A percentile compares a stretch with the other conserved stretches of the same genome.
These are phyloP conservation scores for Drosophila melanosoma DNA, from an alignment of 2,888 invertebrate species.

Conservation along the genomic window DNA sequence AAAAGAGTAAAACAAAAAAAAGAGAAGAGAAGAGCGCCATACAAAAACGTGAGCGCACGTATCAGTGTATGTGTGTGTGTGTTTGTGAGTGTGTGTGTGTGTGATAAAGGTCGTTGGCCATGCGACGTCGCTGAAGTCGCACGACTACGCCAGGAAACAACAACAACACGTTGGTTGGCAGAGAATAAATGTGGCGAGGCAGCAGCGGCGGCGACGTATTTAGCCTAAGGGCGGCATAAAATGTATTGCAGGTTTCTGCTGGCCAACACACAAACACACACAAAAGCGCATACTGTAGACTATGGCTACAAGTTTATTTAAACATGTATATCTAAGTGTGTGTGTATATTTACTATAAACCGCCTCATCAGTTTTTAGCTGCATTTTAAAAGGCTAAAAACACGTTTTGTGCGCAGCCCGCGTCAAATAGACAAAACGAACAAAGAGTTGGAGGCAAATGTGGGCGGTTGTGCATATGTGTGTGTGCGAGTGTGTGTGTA, in stretches of 20 bases:
- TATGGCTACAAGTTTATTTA: slow-evolving; percentile 35
- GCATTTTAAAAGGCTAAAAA: slow-evolving; percentile 53
- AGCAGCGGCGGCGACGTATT: slow-evolving; percentile 58
- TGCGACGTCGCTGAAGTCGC: slow-evolving; percentile 74
- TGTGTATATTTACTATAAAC: slow-evolving; percentile 15
- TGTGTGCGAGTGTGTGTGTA: not conserved
- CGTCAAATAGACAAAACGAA: slow-evolving; percentile 62
- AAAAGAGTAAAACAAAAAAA: slow-evolving; percentile 24
- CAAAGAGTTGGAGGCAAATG: slow-evolving; percentile 52
- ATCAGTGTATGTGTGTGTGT: slow-evolving; percentile 16
- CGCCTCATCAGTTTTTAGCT: slow-evolving; percentile 52
- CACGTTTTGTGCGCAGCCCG: slow-evolving; percentile 61
- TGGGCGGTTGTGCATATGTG: slow-evolving; percentile 47
- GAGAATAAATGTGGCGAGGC: slow-evolving; percentile 45
- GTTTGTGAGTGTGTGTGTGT: slow-evolving; percentile 27
- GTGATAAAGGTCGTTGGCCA: slow-evolving; percentile 79
- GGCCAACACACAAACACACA: slow-evolving; percentile 22
- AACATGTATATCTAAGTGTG: slow-evolving; percentile 6
- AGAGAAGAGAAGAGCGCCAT: slow-evolving; percentile 46
- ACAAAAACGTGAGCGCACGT: slow-evolving; percentile 57
- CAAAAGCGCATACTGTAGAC: slow-evolving; percentile 44
- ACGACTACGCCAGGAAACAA: slow-evolving; percentile 52
- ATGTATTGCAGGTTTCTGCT: slow-evolving; percentile 76
- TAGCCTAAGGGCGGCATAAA: slow-evolving; percentile 81
- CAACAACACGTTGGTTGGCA: slow-evolving; percentile 51